phyloP scores from a whole-genome alignment of 2,797 vertebrate species.

The Paramormyrops hopkinsi region DNA sequence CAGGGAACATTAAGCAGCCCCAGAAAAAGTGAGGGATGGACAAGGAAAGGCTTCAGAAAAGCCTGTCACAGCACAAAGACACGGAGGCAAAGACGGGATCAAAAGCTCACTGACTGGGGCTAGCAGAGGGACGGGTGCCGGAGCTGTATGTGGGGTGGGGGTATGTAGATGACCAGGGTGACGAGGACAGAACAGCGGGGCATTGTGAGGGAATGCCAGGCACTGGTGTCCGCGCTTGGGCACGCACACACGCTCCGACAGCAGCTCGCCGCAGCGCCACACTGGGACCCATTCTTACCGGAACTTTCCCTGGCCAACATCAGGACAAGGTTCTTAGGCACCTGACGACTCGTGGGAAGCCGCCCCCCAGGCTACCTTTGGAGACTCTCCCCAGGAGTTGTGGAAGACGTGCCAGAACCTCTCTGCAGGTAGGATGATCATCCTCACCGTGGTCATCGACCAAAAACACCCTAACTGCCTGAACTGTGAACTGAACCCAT shows the following conservation, averaged over 20 bases:
- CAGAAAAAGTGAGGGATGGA: not conserved
- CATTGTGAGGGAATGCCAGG: conserved; percentile 72
- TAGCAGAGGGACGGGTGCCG: not conserved
- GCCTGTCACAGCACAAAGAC: not conserved
- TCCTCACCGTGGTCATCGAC: not conserved
- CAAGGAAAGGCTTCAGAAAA: not conserved
- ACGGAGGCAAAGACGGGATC: not conserved
- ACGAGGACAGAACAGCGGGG: conserved; percentile 58
- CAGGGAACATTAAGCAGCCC: not conserved
- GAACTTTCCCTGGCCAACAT: not conserved
- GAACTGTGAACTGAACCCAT: not conserved
- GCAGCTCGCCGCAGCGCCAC: conserved; percentile 60
- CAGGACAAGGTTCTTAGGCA: not conserved
- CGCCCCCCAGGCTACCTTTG: not conserved
- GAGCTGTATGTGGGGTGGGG: not conserved
- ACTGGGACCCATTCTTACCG: conserved; percentile 54
- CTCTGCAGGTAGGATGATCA: conserved; percentile 45
- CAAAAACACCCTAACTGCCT: not conserved
- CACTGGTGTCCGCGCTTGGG: conserved; percentile 72
- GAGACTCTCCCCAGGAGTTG: conserved; percentile 21
- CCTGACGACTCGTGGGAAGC: not conserved
- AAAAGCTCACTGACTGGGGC: not conserved
- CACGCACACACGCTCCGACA: conserved; percentile 56
- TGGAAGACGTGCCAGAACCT: conserved; percentile 9
- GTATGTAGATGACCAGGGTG: conserved; percentile 7